These are phyloP conservation scores for Papilio machaon DNA, from an alignment of 1,140 invertebrate species.

Conservation along the genomic window DNA sequence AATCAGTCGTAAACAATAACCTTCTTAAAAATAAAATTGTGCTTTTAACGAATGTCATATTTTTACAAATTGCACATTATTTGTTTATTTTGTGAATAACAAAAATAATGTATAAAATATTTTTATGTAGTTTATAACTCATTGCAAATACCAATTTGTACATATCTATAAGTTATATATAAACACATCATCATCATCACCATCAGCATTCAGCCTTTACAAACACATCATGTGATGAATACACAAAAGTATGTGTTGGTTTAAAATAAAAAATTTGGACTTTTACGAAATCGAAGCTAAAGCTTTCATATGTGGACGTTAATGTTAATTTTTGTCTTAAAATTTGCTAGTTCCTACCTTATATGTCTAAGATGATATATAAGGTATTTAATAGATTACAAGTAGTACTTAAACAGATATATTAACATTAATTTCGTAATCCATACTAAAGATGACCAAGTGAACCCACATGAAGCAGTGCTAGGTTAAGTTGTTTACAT, in stretches of 20 bases:
- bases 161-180: too few relatives aligned
- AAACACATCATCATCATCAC: too few relatives aligned
- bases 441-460: background rate
- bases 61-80: background rate
- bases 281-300: too few relatives aligned
- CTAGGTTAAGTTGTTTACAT: background rate
- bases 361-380: background rate
- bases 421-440: slow-evolving; percentile 6
- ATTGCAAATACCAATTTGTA: too few relatives aligned
- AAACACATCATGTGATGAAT: too few relatives aligned
- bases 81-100: too few relatives aligned
- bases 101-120: too few relatives aligned
- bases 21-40: background rate
- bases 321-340: background rate
- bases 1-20: background rate
- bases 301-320: background rate
- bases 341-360: background rate
- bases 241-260: too few relatives aligned
- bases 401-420: background rate
- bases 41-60: background rate
- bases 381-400: background rate
- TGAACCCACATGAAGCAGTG: background rate
- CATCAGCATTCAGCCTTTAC: too few relatives aligned
- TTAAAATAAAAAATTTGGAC: too few relatives aligned
- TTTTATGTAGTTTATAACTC: too few relatives aligned